These are phyloP conservation scores for Callaeas wilsoni DNA, from an alignment of 2,113 vertebrate genomes.

Conservation along the genomic window DNA sequence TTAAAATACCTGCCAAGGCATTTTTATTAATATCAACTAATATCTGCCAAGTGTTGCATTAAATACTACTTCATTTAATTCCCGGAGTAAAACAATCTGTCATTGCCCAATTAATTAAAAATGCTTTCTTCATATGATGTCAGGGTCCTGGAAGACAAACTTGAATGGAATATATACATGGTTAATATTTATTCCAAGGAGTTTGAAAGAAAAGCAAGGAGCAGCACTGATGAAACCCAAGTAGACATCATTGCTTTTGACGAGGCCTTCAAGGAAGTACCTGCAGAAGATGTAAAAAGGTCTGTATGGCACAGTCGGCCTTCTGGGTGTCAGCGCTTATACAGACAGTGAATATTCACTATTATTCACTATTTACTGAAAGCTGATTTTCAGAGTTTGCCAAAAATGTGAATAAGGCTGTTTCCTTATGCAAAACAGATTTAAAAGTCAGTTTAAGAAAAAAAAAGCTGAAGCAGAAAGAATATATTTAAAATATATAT, in stretches of 20 bases:
- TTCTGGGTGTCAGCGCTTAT: not conserved
- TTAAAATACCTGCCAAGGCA: not conserved
- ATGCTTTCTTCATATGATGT: not conserved
- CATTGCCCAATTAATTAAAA: not conserved
- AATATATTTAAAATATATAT: not conserved
- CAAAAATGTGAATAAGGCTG: not conserved
- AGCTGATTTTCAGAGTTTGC: not conserved
- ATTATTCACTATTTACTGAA: not conserved
- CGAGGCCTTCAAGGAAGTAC: not conserved
- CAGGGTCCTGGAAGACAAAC: conserved; percentile 65
- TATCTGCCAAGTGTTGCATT: not conserved
- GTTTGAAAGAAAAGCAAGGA: not conserved
- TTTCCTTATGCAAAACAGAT: not conserved
- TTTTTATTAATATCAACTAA: not conserved
- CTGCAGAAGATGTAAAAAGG: conserved; percentile 56
- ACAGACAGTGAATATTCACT: too few species aligned
- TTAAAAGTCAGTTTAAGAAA: not conserved
- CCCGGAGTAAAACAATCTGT: not conserved
- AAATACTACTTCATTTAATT: not conserved
- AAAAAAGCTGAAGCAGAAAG: not conserved
- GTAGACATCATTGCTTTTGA: conserved; percentile 50
- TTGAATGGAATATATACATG: conserved; percentile 61
- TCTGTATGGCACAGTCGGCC: conserved; percentile 14
- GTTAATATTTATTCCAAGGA: conserved; percentile 8
- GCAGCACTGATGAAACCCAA: not conserved